Base-by-base conservation (phyloP, 2,797 vertebrate genomes). In the Nyctibius grandis region DNA sequence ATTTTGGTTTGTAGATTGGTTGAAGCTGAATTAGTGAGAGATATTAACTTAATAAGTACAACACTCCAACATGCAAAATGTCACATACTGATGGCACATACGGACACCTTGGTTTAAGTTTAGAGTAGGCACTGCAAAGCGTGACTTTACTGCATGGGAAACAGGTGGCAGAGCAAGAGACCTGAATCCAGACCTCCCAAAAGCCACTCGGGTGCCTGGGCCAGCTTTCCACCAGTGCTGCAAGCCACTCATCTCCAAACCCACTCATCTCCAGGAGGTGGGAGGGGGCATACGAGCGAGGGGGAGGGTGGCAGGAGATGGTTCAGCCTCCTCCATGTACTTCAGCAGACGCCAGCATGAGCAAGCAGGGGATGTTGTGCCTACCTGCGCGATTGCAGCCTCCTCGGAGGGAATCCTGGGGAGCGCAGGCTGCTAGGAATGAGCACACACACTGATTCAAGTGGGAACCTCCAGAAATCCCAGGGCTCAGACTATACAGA, bases 91-190 rank as follows among this genome's bases (percentile, higher is more conserved):
- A 15, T 1, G 9, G 31, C 6, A 8, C 53, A 12, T 11, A 17
- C 1, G 9, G 72, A 56, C 25, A 28, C 44, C n/a, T 28, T 5
- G 9, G 11, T 21, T 77, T 38, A 25, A 67, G 60, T 72, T 63
- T 74, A 89, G 53, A 78, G 36, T 31, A 36, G 45, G 28, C 15
- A 12, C 10, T 4, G 26, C 59, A 63, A 67, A 54, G 12, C 2
- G 0, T 5, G 34, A 8, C 22, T 45, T 60, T 7, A 11, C 15
- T 4, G 15, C 17, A 15, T 0, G 1, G 16, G 26, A 47, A 65
- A 65, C 0, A 4, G 0, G 0, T 17, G 13, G 47, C 44, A n/a
- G 40, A 68, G 54, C 44, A 48, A 15, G 6, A 64, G 5, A 51
- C 31, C 26, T 2, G 7, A 63, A 63, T 14, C 23, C 42, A 73